A percentile compares a stretch with the other conserved stretches of the same genome.
Conservation (phyloP, 2,797 vertebrate genomes). For the Pseudocheirus occidentalis region DNA sequence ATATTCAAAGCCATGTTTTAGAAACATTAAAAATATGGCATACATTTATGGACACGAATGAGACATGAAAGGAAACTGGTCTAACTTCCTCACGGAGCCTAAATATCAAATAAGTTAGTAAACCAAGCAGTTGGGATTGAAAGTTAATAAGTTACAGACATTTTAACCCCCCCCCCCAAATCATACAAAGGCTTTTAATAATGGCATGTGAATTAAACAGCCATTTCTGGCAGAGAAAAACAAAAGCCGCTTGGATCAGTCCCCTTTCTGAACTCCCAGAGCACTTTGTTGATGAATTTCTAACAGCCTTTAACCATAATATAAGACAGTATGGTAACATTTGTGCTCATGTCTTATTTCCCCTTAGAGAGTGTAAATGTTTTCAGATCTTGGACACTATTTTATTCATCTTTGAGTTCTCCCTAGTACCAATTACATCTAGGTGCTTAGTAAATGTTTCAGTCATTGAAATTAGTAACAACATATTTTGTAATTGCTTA, state of each 20-base stretch:
- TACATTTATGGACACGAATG: neutral
- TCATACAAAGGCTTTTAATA: neutral
- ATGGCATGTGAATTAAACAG: neutral
- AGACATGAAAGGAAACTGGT: neutral
- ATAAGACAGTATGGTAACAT: neutral
- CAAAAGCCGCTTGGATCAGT: neutral
- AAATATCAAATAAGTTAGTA: neutral
- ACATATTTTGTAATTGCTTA: neutral
- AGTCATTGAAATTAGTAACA: neutral
- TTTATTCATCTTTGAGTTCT: neutral
- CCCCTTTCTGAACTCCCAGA: neutral
- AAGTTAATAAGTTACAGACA: neutral
- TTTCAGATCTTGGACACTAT: neutral
- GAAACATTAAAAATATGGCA: neutral
- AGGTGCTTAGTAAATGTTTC: neutral
- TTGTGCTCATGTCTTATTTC: neutral
- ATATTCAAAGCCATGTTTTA: neutral
- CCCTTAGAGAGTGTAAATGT: neutral
- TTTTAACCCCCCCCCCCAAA: constrained; percentile 41
- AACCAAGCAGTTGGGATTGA: neutral
- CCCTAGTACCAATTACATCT: neutral
- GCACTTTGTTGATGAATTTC: neutral
- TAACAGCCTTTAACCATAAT: neutral
- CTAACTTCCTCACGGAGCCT: neutral
- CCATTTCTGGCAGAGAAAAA: neutral